Evolutionary conservation across 1,140 invertebrate species (phyloP).

Genomic region (Eciton burchellii): DNA sequence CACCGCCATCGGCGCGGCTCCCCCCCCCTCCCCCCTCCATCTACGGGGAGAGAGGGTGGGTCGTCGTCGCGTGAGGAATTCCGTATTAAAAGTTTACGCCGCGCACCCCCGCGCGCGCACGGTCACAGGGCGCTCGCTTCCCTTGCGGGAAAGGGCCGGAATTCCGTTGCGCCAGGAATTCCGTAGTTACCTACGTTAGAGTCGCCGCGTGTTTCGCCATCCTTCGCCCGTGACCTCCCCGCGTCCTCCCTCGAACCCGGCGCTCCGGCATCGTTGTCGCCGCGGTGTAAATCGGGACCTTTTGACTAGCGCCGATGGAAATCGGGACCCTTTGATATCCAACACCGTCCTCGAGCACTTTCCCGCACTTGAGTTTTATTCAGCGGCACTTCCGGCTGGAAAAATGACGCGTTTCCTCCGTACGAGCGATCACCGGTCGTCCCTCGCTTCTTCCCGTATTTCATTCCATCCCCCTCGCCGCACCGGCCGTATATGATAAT

Average conservation of each 20-base stretch:
- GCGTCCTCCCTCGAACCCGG: background rate
- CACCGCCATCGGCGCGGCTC: constrained; percentile 53
- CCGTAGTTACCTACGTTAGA: constrained; percentile 63
- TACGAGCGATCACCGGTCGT: background rate
- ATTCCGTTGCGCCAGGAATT: constrained; percentile 74
- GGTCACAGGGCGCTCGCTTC: background rate
- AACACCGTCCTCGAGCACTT: constrained; percentile 29
- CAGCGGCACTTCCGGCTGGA: background rate
- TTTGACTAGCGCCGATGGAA: constrained; percentile 48
- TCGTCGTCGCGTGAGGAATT: constrained; percentile 73
- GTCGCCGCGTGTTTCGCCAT: constrained; percentile 12
- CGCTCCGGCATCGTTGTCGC: constrained; percentile 38
- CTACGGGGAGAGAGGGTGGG: no score
- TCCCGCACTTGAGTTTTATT: constrained; percentile 46
- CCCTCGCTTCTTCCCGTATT: background rate
- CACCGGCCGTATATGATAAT: constrained; percentile 22
- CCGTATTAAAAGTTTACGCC: constrained; percentile 76
- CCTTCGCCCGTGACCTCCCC: background rate
- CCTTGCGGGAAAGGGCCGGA: constrained; percentile 65
- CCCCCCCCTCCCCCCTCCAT: no score
- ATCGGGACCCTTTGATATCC: constrained; percentile 48
- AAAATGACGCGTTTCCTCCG: constrained; percentile 31
- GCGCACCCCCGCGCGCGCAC: no score
- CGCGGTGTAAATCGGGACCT: constrained; percentile 57
- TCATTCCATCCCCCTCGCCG: constrained; percentile 12